These are phyloP conservation scores for Channa argus DNA, from an alignment of 2,113 vertebrate species.

Conservation along the genomic window DNA sequence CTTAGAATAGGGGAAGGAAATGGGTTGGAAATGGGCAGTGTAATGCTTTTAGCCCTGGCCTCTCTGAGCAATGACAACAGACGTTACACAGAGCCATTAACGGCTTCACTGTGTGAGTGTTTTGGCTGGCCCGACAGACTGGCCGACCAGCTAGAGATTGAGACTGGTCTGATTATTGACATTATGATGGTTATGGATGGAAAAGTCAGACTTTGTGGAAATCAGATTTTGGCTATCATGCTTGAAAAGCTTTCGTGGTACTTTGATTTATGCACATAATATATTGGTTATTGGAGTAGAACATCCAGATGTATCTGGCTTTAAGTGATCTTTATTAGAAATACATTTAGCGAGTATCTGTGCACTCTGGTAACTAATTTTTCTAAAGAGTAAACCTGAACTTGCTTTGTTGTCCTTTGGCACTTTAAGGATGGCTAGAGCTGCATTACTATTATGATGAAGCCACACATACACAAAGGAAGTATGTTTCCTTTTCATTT, in stretches of 20 bases:
- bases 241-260: conserved; percentile 10
- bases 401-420: conserved; percentile 31
- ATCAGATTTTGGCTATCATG: conserved; percentile 19
- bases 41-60: conserved; percentile 58
- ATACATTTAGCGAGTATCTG: not conserved
- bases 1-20: conserved; percentile 56
- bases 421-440: conserved; percentile 5
- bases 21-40: conserved; percentile 57
- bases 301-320: not conserved
- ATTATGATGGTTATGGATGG: conserved; percentile 50
- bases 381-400: conserved; percentile 26
- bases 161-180: conserved; percentile 52
- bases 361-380: not conserved
- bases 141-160: conserved; percentile 24
- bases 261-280: conserved; percentile 1
- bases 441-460: conserved; percentile 27
- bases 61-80: conserved; percentile 66
- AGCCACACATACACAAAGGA: conserved; percentile 27
- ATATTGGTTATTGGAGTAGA: not conserved
- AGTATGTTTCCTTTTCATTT: conserved; percentile 41
- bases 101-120: conserved; percentile 49
- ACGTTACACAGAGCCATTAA: conserved; percentile 71
- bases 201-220: conserved; percentile 18
- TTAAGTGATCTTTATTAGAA: conserved; percentile 6
- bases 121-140: conserved; percentile 42